A percentile compares a stretch with the other conserved stretches of the same genome.
Evolutionary conservation across 2,113 vertebrate genomes (phyloP).

Genomic region (Tyrannus savana): DNA sequence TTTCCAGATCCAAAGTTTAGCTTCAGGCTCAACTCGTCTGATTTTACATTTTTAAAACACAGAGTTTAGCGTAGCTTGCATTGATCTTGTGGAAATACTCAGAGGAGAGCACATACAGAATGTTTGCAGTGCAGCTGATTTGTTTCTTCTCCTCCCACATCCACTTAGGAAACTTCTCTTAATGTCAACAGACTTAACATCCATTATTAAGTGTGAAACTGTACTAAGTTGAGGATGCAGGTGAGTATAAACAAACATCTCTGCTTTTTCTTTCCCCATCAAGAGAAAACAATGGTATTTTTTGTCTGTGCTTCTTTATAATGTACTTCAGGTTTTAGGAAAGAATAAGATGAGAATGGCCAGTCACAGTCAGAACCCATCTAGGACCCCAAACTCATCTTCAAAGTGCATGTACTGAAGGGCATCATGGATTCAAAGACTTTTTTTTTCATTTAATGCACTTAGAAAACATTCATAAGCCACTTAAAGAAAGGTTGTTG

Average conservation of each 20-base stretch:
- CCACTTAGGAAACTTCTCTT: background rate
- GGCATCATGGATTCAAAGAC: background rate
- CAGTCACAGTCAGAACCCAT: background rate
- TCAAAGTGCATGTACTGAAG: background rate
- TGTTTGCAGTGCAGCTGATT: background rate
- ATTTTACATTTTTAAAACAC: background rate
- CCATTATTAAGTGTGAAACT: background rate
- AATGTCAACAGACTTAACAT: background rate
- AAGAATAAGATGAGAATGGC: background rate
- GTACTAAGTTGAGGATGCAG: background rate
- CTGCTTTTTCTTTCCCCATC: background rate
- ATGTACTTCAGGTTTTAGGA: background rate
- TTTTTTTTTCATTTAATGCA: background rate
- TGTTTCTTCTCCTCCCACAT: background rate
- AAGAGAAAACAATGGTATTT: background rate
- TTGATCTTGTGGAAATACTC: background rate
- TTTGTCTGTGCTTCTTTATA: background rate
- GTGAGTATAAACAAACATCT: background rate
- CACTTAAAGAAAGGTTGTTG: background rate
- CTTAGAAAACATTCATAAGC: background rate
- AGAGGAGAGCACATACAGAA: background rate
- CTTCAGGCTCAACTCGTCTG: background rate
- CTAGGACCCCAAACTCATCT: background rate
- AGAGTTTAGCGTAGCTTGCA: background rate
- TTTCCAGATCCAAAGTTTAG: background rate